Base-by-base conservation (phyloP, 2,888 invertebrate genomes). In the Chloroclystis v-ata region DNA sequence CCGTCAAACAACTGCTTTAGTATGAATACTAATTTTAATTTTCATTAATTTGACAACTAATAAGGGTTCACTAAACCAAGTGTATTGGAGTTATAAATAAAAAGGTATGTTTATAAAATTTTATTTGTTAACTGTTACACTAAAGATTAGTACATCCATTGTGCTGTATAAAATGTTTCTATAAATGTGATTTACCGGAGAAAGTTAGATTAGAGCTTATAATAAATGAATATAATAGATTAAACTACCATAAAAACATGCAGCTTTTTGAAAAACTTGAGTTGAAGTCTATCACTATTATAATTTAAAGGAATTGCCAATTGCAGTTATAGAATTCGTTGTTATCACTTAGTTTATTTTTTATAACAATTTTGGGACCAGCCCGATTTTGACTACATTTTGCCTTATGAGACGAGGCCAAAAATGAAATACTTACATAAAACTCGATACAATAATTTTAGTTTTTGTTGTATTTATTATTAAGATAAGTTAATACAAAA, bases 91-190 rank as follows among this genome's bases (percentile, higher is more conserved):
- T n/a, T n/a, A n/a, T n/a, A 20, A 20, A 33, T 32, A 25, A 45
- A 24, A 46, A 40, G 11, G 54, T 53, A 33, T 55, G 54, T 63
- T 68, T 69, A 65, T 75, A 78, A 82, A 81, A 69, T 59, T 81
- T 81, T 82, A 78, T 78, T 16, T 37, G n/a, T n/a, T 67, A 80
- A 74, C 71, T 71, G 60, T 69, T 69, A 67, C 65, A 61, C 69
- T 73, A 75, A 63, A 59, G 49, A 49, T 63, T 26, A 39, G 24
- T 43, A 69, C 48, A 67, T 70, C 67, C 69, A 60, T 79, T 82
- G 81, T 79, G 78, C 78, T 75, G 65, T 70, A 63, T 67, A 68
- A 68, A 67, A 59, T 59, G 60, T 69, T 72, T 67, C 63, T 62
- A 62, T 56, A 69, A 68, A 66, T 72, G 70, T 65, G 70, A 75